Percentiles rank a stretch among this genome's conserved stretches.
These are phyloP conservation scores for Panagrolaimus sp. DNA, from an alignment of 1,140 invertebrate species.

Conservation along the genomic window DNA sequence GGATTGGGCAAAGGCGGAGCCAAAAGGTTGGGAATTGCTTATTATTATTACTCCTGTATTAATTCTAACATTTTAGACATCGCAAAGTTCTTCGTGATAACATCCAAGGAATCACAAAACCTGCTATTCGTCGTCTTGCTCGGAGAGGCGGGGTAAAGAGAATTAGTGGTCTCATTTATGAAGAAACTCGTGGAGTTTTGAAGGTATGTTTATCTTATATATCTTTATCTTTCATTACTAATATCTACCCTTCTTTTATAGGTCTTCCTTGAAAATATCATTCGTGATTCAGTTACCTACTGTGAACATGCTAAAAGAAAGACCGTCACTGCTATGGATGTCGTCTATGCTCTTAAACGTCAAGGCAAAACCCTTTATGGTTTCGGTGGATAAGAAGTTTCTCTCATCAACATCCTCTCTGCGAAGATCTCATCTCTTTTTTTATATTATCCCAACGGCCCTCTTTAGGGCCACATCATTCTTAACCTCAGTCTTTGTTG, in stretches of 20 bases:
- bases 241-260: neutral
- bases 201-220: conserved; percentile 62
- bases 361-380: conserved; percentile 65
- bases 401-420: neutral
- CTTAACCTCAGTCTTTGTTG: too few relatives aligned
- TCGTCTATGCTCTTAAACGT: conserved; percentile 61
- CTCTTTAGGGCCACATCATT: too few relatives aligned
- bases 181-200: conserved; percentile 58
- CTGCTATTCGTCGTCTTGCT: conserved; percentile 67
- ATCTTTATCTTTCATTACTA: too few relatives aligned
- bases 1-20: conserved; percentile 69
- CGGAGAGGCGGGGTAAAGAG: conserved; percentile 72
- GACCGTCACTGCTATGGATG: conserved; percentile 67
- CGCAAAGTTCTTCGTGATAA: conserved; percentile 67
- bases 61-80: too few relatives aligned
- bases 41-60: too few relatives aligned
- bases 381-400: conserved; percentile 1
- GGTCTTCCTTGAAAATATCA: conserved; percentile 71
- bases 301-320: conserved; percentile 75
- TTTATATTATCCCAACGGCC: too few relatives aligned
- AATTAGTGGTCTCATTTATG: conserved; percentile 71
- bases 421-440: neutral
- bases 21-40: too few relatives aligned
- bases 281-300: conserved; percentile 75
- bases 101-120: conserved; percentile 70